Evolutionary conservation across 2,888 invertebrate species (phyloP).

Genomic region (Thymelicus acteon): DNA sequence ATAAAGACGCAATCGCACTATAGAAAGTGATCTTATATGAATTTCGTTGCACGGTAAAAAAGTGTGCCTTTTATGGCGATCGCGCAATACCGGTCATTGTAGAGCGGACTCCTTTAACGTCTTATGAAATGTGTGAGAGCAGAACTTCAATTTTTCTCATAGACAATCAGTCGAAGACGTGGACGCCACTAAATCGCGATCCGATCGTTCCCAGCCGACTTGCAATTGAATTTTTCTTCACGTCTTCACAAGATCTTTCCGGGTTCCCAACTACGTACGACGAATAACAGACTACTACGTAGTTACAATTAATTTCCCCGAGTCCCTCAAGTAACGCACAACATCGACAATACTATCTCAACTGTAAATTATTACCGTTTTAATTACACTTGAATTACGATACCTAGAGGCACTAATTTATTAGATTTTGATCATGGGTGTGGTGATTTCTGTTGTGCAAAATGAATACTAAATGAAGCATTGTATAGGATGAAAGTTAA

Average conservation of each 20-base stretch:
- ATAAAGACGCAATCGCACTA: conserved; percentile 45
- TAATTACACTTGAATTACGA: conserved; percentile 25
- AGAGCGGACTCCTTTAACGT: conserved; percentile 70
- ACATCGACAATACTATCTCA: conserved; percentile 13
- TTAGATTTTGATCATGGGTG: conserved; percentile 28
- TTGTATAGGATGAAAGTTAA: conserved; percentile 15
- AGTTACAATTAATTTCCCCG: too few relatives aligned
- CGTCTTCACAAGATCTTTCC: conserved; percentile 36
- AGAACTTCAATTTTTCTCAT: conserved; percentile 69
- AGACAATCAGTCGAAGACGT: conserved; percentile 53
- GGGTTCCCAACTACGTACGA: conserved; percentile 27
- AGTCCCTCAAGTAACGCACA: not conserved
- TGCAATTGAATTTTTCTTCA: conserved; percentile 46
- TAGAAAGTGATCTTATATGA: conserved; percentile 66
- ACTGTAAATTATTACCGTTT: conserved; percentile 21
- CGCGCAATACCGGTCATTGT: conserved; percentile 68
- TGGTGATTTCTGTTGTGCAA: conserved; percentile 33
- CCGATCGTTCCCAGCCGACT: conserved; percentile 43
- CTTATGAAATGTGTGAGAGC: conserved; percentile 72
- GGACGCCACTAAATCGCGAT: conserved; percentile 45
- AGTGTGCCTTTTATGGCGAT: conserved; percentile 66
- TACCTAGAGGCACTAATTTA: conserved; percentile 19
- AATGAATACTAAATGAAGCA: conserved; percentile 31
- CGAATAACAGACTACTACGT: not conserved
- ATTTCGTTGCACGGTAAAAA: conserved; percentile 60